phyloP scores from a whole-genome alignment of 1,140 invertebrate species.

The Patella vulgata region DNA sequence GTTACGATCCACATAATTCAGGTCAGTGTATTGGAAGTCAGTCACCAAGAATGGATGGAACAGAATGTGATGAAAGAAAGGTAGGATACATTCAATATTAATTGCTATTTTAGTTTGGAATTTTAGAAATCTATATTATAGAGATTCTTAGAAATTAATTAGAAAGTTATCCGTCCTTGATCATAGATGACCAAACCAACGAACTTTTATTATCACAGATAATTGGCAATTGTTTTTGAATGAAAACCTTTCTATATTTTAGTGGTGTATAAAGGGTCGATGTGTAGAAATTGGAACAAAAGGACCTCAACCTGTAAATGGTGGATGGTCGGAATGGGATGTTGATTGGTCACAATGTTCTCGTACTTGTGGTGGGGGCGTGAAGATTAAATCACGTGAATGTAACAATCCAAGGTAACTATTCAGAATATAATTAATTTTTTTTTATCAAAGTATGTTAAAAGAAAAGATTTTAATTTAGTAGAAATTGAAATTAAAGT shows the following conservation, averaged over 20 bases:
- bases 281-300: conserved; percentile 39
- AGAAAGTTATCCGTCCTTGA: too few species aligned
- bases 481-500: too few species aligned
- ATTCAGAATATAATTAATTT: background rate
- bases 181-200: too few species aligned
- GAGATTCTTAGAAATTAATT: too few species aligned
- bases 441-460: too few species aligned
- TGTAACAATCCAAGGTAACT: conserved; percentile 47
- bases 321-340: conserved; percentile 41
- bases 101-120: too few species aligned
- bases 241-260: conserved; percentile 3
- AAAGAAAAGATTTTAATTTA: too few species aligned
- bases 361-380: conserved; percentile 43
- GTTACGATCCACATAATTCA: conserved; percentile 8
- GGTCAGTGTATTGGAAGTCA: conserved; percentile 1
- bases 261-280: conserved; percentile 43
- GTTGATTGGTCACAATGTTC: conserved; percentile 41
- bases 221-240: too few species aligned
- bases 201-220: too few species aligned
- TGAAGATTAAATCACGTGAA: conserved; percentile 32
- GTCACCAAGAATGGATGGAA: conserved; percentile 34
- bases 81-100: conserved; percentile 8
- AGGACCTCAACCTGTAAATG: conserved; percentile 36
- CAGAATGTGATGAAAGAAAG: conserved; percentile 43
- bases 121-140: too few species aligned